Evolutionary conservation across 2,888 invertebrate genomes (phyloP), one percentile per base, ranked within the genome.

Genomic region (Brachycybe producta): DNA sequence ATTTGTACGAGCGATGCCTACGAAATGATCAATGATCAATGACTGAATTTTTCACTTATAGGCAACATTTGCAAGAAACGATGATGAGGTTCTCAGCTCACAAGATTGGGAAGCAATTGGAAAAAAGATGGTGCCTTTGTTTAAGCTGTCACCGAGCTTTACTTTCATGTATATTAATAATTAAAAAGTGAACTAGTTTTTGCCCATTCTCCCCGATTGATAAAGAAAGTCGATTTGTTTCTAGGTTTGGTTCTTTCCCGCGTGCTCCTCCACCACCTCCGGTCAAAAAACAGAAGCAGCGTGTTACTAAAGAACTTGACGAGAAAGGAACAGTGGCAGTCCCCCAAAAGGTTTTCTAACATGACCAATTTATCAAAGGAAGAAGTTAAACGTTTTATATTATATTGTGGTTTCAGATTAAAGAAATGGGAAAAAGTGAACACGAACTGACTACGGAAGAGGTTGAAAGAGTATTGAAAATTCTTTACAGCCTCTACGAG

Each of bases 381-480:
- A n/a, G n/a, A n/a, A n/a, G n/a, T n/a, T n/a, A n/a, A n/a, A n/a
- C n/a, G n/a, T n/a, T n/a, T n/a, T n/a, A 32, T 32, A 32, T 32
- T 32, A 11, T n/a, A 32, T n/a, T 32, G 11, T n/a, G n/a, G 11
- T 32, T 32, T 19, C n/a, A 41, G 41, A n/a, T 41, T 19, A 15
- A 19, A 5, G 8, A 13, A 41, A 41, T 41, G 41, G 41, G 21
- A 5, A 41, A 8, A 27, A 21, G 41, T 19, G 23, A 41, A 7
- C 41, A 41, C 8, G 41, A 41, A 7, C 5, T 41, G n/a, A 41
- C 41, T 8, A 19, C 41, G 7, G 41, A 41, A 41, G 41, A 41
- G 24, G 41, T 41, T 8, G 41, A 41, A 41, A 41, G 41, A 19
- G 41, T 41, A 15, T 41, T 41, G 21, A 41, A n/a, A 5, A 21